Evolutionary conservation across 2,888 invertebrate species (phyloP).

Genomic region (Diogma glabrata): DNA sequence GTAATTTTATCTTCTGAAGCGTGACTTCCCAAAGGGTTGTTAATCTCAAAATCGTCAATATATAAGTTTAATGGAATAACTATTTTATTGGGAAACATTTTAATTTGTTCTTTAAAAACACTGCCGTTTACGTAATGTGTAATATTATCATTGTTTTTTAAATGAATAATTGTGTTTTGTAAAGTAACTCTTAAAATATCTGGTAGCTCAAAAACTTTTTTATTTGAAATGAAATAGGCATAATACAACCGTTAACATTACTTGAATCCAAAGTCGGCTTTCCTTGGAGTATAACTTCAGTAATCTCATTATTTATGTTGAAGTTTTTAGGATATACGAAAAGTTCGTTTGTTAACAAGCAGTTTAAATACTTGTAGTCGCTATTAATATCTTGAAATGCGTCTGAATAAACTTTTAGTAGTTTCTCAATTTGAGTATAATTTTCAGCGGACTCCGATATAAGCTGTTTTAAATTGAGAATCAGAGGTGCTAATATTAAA

Average conservation of each 20-base stretch:
- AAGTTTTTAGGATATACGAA: not conserved
- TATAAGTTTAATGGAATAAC: no score
- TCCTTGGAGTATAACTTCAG: not conserved
- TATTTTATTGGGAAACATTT: no score
- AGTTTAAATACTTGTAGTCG: not conserved
- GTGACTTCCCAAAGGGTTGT: not conserved
- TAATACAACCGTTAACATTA: not conserved
- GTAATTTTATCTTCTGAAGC: not conserved
- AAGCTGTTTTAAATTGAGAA: no score
- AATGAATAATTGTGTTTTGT: no score
- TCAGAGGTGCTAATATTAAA: no score
- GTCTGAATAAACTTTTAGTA: not conserved
- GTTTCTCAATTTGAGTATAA: not conserved
- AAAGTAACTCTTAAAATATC: not conserved
- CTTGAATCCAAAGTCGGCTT: not conserved
- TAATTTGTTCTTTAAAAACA: no score
- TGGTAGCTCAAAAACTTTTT: not conserved
- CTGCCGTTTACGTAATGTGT: no score
- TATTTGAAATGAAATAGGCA: not conserved
- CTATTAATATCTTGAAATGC: not conserved
- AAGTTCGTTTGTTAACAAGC: not conserved
- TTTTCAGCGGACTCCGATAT: no score
- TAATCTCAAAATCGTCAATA: slow-evolving; percentile 1
- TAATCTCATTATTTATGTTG: not conserved
- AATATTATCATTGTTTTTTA: not conserved